Base-by-base conservation (phyloP, 2,888 invertebrate genomes). In the Ichneumon xanthorius region DNA sequence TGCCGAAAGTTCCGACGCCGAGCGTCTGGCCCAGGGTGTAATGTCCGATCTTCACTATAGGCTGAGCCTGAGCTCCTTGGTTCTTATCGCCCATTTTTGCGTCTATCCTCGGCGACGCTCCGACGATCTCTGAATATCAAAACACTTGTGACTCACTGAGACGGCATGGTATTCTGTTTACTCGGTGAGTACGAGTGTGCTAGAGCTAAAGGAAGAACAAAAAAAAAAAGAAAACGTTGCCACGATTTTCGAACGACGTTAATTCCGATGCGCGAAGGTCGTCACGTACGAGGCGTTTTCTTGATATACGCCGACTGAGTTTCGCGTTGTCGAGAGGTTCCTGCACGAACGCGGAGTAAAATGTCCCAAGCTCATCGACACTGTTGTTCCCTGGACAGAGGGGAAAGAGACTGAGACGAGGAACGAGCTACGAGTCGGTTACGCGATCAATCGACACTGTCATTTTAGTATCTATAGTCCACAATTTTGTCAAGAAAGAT, bases 1-100 rank as follows among this genome's bases (percentile, higher is more conserved):
- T 99, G 81, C 99, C 99, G 95, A 99, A 99, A 4, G 99, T 99
- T 40, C 99, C 99, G 53, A 99, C 98, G 53, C 99, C 99, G 63
- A 99, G 95, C 2, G 98, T 98, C 91, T 97, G 96, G 26, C 99
- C 99, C 72, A 99, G 95, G 77, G 98, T 97, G 94, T 99, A 99
- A 94, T 99, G 99, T 0, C 99, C 99, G 92, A 99, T 99, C 95
- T 99, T 99, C 50, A 99, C 97, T 88, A 97, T 96, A 80, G 98
- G 97, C 94, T 97, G 97, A 16, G 90, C 91, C 86, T 93, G 94
- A 81, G 86, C 90, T 53, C 87, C 88, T 67, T 88, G 88, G 16
- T 89, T 90, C 89, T 92, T 93, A 37, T 93, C 93, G 70, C 92
- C 88, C 93, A 93, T 93, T 85, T 86, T 90, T 63, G 33, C 30